Base-by-base conservation (phyloP, 2,113 vertebrate genomes). In the Emydocephalus ijimae region DNA sequence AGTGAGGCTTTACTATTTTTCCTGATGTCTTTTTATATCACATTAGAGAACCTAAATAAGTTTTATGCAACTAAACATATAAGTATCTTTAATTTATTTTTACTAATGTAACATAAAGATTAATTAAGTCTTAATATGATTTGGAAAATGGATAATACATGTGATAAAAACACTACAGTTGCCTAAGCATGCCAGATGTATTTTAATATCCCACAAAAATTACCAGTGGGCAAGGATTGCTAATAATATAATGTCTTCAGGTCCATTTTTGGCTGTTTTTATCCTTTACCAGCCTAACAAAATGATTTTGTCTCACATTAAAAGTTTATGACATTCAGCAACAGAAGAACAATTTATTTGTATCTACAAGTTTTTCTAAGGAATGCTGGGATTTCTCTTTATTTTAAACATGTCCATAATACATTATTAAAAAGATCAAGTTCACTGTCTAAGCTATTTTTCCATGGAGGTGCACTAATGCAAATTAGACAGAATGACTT, bases 401-500 rank as follows among this genome's bases (percentile, higher is more conserved):
- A 92, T 95, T 94, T 96, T 64, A 96, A 95, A 94, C 94, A 93
- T 92, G 29, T 94, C 91, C 90, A 89, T 93, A 96, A 94, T 93
- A 96, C 95, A 90, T 21, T 92, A 48, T 81, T 18, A 55, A 59
- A 94, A 87, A 85, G 93, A 96, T 95, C 90, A 94, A 96, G 97
- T 95, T 92, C 91, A 93, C 92, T 69, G 48, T 92, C 94, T 96
- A 94, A 95, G 95, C 92, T 96, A 91, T 97, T 97, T 98, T 97
- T 95, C 96, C 96, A 95, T 96, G 93, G 95, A 97, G 91, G 94
- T 97, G 64, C 92, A 96, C 97, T 97, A 96, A 98, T 96, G 96
- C 94, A 97, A 98, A 98, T 98, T 94, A 98, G 95, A 95, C 93
- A 97, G 95, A 98, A 97, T 97, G 95, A 98, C 95, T 98, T 98